phyloP scores from a whole-genome alignment of 2,797 vertebrate species.

The Garrulus glandarius region DNA sequence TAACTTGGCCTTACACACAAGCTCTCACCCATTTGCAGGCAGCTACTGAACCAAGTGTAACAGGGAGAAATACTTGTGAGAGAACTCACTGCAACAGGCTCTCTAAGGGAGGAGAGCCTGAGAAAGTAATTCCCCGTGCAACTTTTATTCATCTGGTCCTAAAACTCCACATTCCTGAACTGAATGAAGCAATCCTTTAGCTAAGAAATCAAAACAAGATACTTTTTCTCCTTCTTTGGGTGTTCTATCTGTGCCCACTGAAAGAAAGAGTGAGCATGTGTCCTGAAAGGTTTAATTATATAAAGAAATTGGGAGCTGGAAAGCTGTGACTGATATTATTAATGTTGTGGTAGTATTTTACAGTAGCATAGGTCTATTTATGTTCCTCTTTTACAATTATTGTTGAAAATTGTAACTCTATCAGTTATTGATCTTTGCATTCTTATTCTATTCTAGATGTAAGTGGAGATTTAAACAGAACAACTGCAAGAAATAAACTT shows the following conservation, averaged over 20 bases:
- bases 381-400: background rate
- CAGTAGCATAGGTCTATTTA: background rate
- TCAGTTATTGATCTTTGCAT: background rate
- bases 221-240: background rate
- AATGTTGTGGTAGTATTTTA: background rate
- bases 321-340: background rate
- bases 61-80: background rate
- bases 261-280: background rate
- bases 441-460: background rate
- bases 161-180: background rate
- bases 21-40: background rate
- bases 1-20: background rate
- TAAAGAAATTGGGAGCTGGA: background rate
- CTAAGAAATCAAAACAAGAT: background rate
- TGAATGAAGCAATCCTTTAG: background rate
- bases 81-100: background rate
- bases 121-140: background rate
- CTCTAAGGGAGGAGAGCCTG: background rate
- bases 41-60: background rate
- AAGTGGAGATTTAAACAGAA: background rate
- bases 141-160: background rate
- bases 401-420: background rate
- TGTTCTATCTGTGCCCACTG: background rate
- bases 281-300: background rate
- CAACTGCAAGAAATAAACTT: background rate